Base-by-base conservation (phyloP, 2,888 invertebrate species). In the Torymus tubicola region DNA sequence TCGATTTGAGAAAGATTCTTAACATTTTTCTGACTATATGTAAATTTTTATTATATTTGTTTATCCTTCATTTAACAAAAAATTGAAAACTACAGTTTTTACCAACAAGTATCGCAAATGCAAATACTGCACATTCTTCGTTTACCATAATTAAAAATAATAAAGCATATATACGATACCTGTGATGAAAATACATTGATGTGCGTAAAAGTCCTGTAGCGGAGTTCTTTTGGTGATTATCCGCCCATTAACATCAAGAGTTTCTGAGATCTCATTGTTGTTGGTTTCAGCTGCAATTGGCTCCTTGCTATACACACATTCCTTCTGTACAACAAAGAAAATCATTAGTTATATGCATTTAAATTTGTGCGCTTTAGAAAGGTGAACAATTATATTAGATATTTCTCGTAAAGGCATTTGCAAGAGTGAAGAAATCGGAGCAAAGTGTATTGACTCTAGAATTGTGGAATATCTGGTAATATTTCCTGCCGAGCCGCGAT, bases 161-260 rank as follows among this genome's bases (percentile, higher is more conserved):
- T 64, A 55, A 65, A 0, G 11, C 50, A 69, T 31, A 57, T 10
- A 69, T 31, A 57, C 12, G 31, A 61, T 82, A 89, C 89, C 89
- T 85, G 89, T 89, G 74, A 89, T 86, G 58, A 89, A 87, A 63
- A 89, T 82, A 67, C 83, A 86, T 79, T 89, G 87, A n/a, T 85
- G 87, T 3, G 88, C 85, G 64, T 89, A 89, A 85, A 89, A 89
- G n/a, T 86, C 84, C 64, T 89, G 89, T 14, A 89, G 85, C 10
- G 91, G 87, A 42, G 92, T 91, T 82, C 86, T 85, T 16, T 84
- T 80, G 21, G 81, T 83, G 69, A 83, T 83, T n/a, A 81, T 80
- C 12, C 82, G 74, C 55, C 84, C 85, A 69, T 84, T 84, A 2
- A 83, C 84, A 16, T 84, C 83, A 74, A 84, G 78, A 18, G 83